Evolutionary conservation across 2,888 invertebrate species (phyloP), one percentile per base, ranked within the genome.

Genomic region (Rutpela maculata): DNA sequence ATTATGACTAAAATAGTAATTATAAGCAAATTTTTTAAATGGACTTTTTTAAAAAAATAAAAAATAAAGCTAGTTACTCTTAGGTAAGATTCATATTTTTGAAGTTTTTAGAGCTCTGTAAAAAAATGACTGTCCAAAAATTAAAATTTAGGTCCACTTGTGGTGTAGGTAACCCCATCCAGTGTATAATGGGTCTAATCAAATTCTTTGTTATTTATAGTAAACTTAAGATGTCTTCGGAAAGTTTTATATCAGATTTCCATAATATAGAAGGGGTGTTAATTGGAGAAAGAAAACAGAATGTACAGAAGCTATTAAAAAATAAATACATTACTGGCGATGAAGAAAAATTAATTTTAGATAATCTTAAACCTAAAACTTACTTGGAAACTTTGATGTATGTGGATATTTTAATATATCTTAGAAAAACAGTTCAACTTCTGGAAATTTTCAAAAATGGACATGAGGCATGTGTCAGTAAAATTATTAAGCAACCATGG

Each of bases 401-500:
- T 69, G 38, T 85, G 18, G 83, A 84, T 72, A 55, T 81, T 50
- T 76, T 86, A 55, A 83, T 85, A 62, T 76, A 80, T 67, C 83
- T 81, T 35, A 81, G 73, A 56, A 74, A 78, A 57, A 75, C 76
- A 0, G 69, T 75, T 1, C 78, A 80, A 72, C 77, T 85, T n/a
- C 19, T 80, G 4, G 77, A 81, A 26, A 67, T 84, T 31, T 71
- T 85, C 12, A 75, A 79, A 74, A 68, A 68, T 57, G 85, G 83
- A 81, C 80, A 82, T 76, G 82, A 81, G 31, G 67, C 79, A 11
- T 78, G 83, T 55, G 78, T 81, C 1, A 83, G 81, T 43, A 79
- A 76, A 59, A 80, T 85, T 31, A 71, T 83, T 38, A 85, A 84
- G 66, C 80, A 83, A 60, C 19, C 31, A 65, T 85, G 85, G 85